These are phyloP conservation scores for Baryphthengus martii DNA, from an alignment of 2,113 vertebrate genomes.

Conservation along the genomic window DNA sequence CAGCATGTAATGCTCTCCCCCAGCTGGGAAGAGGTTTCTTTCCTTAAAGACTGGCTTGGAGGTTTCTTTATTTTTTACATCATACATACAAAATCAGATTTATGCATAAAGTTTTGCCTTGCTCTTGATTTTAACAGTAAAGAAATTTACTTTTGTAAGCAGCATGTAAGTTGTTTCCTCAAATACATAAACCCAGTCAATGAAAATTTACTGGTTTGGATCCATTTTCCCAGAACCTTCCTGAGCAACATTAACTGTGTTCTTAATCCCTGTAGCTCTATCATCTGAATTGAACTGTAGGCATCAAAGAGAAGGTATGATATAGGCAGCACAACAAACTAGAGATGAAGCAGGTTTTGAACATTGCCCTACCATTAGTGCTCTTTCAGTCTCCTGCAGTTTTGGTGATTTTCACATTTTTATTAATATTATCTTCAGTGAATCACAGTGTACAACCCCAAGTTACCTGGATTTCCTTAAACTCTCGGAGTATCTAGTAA, in stretches of 20 bases:
- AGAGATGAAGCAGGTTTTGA: neutral
- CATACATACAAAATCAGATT: neutral
- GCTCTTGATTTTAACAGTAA: neutral
- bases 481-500: neutral
- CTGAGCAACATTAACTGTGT: neutral
- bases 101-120: neutral
- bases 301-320: neutral
- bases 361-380: neutral
- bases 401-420: neutral
- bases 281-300: neutral
- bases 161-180: neutral
- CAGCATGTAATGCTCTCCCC: neutral
- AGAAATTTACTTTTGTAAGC: neutral
- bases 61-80: neutral
- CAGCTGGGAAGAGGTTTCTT: neutral
- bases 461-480: neutral
- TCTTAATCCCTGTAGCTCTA: neutral
- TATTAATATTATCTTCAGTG: neutral
- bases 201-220: neutral
- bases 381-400: neutral
- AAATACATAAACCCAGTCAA: neutral
- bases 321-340: neutral
- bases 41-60: neutral
- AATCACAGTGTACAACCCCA: neutral
- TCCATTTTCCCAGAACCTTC: neutral